Base-by-base conservation (phyloP, 2,888 invertebrate species). In the Eulithis prunata region DNA sequence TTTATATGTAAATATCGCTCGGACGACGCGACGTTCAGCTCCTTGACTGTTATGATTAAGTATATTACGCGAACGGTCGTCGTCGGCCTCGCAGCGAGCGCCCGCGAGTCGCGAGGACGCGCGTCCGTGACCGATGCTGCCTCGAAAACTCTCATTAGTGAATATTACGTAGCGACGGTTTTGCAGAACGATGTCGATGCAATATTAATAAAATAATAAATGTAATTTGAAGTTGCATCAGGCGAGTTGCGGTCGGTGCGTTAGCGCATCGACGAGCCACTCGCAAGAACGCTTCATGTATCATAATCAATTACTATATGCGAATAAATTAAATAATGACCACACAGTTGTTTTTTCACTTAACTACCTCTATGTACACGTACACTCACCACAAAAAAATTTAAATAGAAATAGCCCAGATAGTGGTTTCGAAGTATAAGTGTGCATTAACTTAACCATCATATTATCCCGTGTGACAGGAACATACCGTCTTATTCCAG, bases 221-320 rank as follows among this genome's bases (percentile, higher is more conserved):
- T 87, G 85, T 90, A 91, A 90, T 90, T 87, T 88, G 88, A 86
- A 89, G 87, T 79, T 78, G 77, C 78, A 78, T 79, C 80, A 77
- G 78, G 77, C 80, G 80, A 79, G 76, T 78, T 78, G 75, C 79
- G 78, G 76, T 81, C 83, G 79, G 80, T 80, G 73, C 78, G 76
- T 77, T 76, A 75, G 80, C 80, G 78, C 82, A 81, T 77, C 78
- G 85, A 82, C 80, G 84, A 83, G 79, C 82, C 79, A 82, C 81
- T 83, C 83, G 80, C 81, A 78, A 82, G 84, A 73, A 78, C 83
- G 85, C 86, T 90, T 87, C 89, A 89, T 92, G 92, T 92, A 93
- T 92, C 91, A 92, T 93, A 92, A 92, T 91, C 92, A 91, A 90
- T 90, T 90, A 91, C 90, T 89, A 90, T 91, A 92, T 91, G 91